These are phyloP conservation scores for Numenius arquata DNA, from an alignment of 2,113 vertebrate species.

Conservation along the genomic window DNA sequence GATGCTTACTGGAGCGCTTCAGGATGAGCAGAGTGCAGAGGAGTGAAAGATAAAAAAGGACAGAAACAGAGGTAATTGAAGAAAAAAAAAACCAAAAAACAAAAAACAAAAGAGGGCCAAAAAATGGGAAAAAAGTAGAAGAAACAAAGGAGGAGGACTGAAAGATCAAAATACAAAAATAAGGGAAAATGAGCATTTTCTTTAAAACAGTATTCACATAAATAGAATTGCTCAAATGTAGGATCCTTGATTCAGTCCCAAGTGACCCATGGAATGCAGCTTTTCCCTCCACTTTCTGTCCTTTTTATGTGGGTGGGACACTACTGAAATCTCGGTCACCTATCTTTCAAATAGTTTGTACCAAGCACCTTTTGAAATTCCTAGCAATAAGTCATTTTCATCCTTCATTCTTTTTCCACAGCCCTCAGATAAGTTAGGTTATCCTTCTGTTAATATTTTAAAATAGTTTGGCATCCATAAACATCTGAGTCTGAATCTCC, in stretches of 20 bases:
- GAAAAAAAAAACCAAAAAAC: background rate
- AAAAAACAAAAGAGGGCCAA: background rate
- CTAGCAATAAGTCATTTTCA: background rate
- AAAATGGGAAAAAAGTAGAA: background rate
- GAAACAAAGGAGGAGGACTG: background rate
- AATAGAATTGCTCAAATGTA: background rate
- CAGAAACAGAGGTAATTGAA: background rate
- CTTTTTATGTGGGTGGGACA: background rate
- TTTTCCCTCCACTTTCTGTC: background rate
- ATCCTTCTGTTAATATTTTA: slow-evolving; percentile 14
- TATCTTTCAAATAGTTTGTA: background rate
- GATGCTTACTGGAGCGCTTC: background rate
- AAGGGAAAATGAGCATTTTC: background rate
- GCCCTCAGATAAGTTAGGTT: background rate
- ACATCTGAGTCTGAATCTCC: background rate
- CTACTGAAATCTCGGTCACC: background rate
- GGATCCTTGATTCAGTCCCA: background rate
- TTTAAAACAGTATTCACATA: background rate
- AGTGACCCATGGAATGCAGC: background rate
- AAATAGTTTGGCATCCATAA: background rate
- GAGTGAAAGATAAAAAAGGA: background rate
- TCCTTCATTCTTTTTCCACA: background rate
- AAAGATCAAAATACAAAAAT: background rate
- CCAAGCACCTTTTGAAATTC: background rate
- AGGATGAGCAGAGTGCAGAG: background rate